Evolutionary conservation across 2,888 invertebrate species (phyloP), one percentile per base, ranked within the genome.

Genomic region (Agrotis puta): DNA sequence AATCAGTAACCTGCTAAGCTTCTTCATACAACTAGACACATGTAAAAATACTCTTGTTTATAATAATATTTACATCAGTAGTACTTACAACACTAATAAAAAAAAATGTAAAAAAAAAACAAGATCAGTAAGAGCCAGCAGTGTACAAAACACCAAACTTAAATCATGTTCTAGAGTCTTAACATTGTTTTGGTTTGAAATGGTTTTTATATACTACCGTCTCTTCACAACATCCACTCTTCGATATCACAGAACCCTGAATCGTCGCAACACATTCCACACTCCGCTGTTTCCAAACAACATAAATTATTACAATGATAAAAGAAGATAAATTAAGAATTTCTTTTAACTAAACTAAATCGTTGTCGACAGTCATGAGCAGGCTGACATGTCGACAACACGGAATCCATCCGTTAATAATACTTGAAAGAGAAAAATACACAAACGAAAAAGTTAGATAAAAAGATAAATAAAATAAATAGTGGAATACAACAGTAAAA

Each of bases 201-300:
- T 69, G 56, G 72, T 70, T 64, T 81, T 80, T 77, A 81, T 86
- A 85, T 73, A 86, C 87, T 83, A 86, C 86, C 77, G 84, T 75
- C 75, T 74, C 77, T 85, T 82, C 73, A 84, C 85, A 86, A 86
- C 81, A 83, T 82, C 72, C 88, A 85, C 83, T 84, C 87, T 84
- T 88, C 87, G 80, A 86, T 94, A 94, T 94, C 94, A 94, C 94
- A 94, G 93, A 91, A 92, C 92, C 90, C 88, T 87, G 88, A 90
- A 91, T 88, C 89, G 83, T 88, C 88, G 81, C 86, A 80, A 81
- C 70, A 76, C 76, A 71, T 70, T 76, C 70, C 79, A 83, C 85
- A 82, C 82, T 74, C 88, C 83, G 85, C 85, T 86, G 86, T 88
- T 85, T 79, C 84, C 89, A 87, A 87, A 83, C 83, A 81, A 87